These are phyloP conservation scores for Hippocampus comes DNA, from an alignment of 2,113 vertebrate genomes.

Conservation along the genomic window DNA sequence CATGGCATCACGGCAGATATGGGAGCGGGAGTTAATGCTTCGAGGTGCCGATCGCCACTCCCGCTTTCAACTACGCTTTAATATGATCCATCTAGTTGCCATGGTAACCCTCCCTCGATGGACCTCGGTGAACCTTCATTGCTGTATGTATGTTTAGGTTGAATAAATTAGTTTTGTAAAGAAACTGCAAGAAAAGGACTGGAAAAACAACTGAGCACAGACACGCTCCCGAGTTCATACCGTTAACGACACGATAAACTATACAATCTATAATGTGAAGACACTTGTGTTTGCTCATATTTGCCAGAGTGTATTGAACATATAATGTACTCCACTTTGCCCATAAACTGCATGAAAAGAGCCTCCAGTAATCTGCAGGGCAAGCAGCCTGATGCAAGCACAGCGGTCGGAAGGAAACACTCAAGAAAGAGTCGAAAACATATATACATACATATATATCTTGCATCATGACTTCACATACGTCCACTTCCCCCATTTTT, in stretches of 20 bases:
- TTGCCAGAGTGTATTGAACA: conserved; percentile 3
- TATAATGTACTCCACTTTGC: neutral
- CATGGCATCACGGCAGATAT: neutral
- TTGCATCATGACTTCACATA: neutral
- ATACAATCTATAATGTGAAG: neutral
- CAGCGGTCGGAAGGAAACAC: neutral
- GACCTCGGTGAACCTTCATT: neutral
- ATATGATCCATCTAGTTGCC: neutral
- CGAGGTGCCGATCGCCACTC: neutral
- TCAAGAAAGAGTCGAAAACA: neutral
- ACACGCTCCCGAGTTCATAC: neutral
- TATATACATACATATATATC: neutral
- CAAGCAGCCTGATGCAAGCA: conserved; percentile 10
- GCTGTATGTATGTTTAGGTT: neutral
- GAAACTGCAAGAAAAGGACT: neutral
- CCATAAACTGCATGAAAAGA: neutral
- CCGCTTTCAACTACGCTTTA: neutral
- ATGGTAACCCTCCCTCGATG: neutral
- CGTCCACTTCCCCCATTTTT: neutral
- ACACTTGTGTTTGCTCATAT: neutral
- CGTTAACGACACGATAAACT: neutral
- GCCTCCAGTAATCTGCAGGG: neutral
- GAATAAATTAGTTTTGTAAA: conserved; percentile 5
- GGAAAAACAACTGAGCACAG: neutral
- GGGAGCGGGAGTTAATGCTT: neutral